Evolutionary conservation across 2,888 invertebrate genomes (phyloP).

Genomic region (Stenodema calcarata): DNA sequence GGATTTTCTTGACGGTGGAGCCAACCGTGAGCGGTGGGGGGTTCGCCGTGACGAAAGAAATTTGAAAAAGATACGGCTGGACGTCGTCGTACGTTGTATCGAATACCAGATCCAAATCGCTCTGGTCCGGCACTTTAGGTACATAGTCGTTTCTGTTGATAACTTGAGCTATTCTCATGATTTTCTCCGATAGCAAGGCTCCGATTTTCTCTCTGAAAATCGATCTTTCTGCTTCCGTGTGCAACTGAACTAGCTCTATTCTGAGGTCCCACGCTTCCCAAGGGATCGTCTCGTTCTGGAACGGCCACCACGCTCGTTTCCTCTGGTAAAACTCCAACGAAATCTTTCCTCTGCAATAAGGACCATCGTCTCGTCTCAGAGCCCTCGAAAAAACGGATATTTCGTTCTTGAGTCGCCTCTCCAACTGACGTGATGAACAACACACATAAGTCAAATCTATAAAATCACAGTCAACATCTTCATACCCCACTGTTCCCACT

Average conservation of each 20-base stretch:
- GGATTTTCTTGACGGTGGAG: slow-evolving; percentile 32
- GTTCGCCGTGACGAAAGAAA: slow-evolving; percentile 33
- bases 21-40: slow-evolving; percentile 19
- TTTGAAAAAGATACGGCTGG: slow-evolving; percentile 36
- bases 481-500: slow-evolving; percentile 33
- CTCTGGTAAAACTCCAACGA: slow-evolving; percentile 42
- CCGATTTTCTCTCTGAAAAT: slow-evolving; percentile 32
- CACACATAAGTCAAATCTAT: slow-evolving; percentile 42
- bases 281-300: slow-evolving; percentile 15
- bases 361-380: slow-evolving; percentile 33
- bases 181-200: slow-evolving; percentile 27
- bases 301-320: slow-evolving; percentile 42
- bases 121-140: slow-evolving; percentile 34
- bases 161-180: slow-evolving; percentile 39
- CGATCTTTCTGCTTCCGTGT: slow-evolving; percentile 24
- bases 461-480: slow-evolving; percentile 43
- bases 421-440: slow-evolving; percentile 31
- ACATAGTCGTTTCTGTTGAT: slow-evolving; percentile 43
- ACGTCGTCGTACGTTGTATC: slow-evolving; percentile 34
- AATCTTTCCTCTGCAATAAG: slow-evolving; percentile 26
- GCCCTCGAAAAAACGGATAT: slow-evolving; percentile 35
- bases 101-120: slow-evolving; percentile 35
- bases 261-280: slow-evolving; percentile 42
- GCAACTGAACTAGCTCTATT: slow-evolving; percentile 31
- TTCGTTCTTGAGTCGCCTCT: slow-evolving; percentile 25